These are phyloP conservation scores for Neopipo cinnamomea DNA, from an alignment of 2,113 vertebrate species.

Conservation along the genomic window DNA sequence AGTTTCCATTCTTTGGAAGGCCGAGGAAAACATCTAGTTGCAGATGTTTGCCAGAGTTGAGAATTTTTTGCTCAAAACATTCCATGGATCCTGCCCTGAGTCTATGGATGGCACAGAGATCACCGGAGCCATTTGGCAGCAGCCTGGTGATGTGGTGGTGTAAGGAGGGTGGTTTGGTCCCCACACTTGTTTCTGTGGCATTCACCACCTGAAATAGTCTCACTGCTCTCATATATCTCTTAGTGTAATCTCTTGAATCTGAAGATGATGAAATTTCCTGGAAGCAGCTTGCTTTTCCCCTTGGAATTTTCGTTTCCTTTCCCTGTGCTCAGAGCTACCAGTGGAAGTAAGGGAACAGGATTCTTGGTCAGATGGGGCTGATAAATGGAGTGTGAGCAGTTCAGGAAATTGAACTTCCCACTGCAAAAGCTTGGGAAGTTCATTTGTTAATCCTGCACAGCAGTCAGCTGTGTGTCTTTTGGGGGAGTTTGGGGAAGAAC, in stretches of 20 bases:
- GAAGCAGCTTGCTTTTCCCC: neutral
- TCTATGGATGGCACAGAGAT: neutral
- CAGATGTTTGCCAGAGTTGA: neutral
- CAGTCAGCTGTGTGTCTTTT: neutral
- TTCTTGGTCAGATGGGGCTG: neutral
- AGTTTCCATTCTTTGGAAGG: neutral
- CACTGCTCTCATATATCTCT: neutral
- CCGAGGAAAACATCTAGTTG: neutral
- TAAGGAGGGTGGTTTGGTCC: neutral
- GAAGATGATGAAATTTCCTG: neutral
- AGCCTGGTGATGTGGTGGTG: neutral
- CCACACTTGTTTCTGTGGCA: accelerated
- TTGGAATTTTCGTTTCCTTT: neutral
- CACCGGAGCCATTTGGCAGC: neutral
- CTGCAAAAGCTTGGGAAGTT: neutral
- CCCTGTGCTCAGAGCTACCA: accelerated
- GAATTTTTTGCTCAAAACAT: neutral
- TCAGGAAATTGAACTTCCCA: neutral
- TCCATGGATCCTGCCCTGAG: neutral
- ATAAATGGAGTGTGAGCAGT: neutral
- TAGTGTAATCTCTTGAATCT: neutral
- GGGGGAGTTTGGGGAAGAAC: neutral
- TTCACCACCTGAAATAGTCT: neutral
- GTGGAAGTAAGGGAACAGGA: neutral
- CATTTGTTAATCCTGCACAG: neutral